Percentiles rank a stretch among this genome's conserved stretches.
Evolutionary conservation across 2,113 vertebrate genomes (phyloP).

Genomic region (Camelus dromedarius): DNA sequence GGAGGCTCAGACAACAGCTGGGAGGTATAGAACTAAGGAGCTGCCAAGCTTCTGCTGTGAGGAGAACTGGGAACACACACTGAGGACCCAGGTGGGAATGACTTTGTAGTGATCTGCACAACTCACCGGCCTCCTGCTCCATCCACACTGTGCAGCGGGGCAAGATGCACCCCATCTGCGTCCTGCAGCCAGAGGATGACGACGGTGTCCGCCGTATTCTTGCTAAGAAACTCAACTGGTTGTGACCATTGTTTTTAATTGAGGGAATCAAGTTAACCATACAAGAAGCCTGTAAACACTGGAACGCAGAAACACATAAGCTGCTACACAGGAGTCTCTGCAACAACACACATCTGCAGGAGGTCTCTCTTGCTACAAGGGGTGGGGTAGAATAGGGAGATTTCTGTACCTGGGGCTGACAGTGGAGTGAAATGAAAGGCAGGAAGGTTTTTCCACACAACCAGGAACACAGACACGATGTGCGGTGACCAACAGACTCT

Average conservation of each 20-base stretch:
- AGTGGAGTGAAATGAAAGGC: no score
- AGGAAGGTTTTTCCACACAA: neutral
- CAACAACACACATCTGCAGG: neutral
- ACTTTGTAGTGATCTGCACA: fast-evolving
- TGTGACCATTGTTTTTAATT: conserved; percentile 67
- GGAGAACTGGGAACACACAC: neutral
- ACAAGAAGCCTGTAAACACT: conserved; percentile 41
- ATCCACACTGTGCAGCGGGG: neutral
- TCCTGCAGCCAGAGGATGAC: neutral
- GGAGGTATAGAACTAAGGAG: neutral
- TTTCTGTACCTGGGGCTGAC: neutral
- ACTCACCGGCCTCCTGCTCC: neutral
- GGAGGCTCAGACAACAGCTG: neutral
- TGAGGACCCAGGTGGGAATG: neutral
- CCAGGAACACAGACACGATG: neutral
- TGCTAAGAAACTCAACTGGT: neutral
- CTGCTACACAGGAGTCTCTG: neutral
- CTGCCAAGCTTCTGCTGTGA: neutral
- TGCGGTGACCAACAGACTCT: neutral
- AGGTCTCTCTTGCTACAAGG: neutral
- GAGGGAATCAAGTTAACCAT: neutral
- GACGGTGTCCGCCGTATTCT: no score
- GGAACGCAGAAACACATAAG: neutral
- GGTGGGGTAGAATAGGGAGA: neutral
- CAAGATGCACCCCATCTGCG: neutral